These are phyloP conservation scores for Mimachlamys varia DNA, from an alignment of 2,888 invertebrate genomes.

Conservation along the genomic window DNA sequence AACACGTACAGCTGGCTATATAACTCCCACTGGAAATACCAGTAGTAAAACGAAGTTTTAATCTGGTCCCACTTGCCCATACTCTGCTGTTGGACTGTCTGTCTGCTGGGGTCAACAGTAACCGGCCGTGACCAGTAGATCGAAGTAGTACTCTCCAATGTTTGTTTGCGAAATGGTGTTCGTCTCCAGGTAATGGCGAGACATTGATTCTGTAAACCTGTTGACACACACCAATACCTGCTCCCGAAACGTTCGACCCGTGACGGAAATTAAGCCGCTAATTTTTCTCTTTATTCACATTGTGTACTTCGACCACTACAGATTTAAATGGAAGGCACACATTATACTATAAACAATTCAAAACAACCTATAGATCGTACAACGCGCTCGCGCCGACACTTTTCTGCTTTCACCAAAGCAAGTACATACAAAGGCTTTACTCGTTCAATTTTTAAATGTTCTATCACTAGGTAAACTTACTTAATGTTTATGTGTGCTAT, in stretches of 20 bases:
- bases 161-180: background rate
- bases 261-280: too few relatives aligned
- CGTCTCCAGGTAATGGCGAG: background rate
- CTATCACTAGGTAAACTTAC: too few relatives aligned
- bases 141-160: background rate
- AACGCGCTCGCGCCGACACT: too few relatives aligned
- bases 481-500: too few relatives aligned
- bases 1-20: background rate
- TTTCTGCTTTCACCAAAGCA: too few relatives aligned
- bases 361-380: too few relatives aligned
- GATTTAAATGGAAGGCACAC: background rate
- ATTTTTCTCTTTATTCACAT: too few relatives aligned
- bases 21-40: background rate
- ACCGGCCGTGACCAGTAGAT: background rate
- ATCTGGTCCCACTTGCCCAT: background rate
- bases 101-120: background rate
- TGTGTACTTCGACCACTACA: background rate
- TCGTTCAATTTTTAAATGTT: too few relatives aligned
- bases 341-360: background rate
- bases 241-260: background rate
- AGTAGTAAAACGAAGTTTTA: background rate
- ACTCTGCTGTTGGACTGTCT: background rate
- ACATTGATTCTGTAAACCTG: background rate
- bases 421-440: too few relatives aligned
- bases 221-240: background rate